Percentiles rank a stretch among this genome's conserved stretches.
Conservation (phyloP, 2,797 vertebrate genomes). For the Babyrousa celebensis region DNA sequence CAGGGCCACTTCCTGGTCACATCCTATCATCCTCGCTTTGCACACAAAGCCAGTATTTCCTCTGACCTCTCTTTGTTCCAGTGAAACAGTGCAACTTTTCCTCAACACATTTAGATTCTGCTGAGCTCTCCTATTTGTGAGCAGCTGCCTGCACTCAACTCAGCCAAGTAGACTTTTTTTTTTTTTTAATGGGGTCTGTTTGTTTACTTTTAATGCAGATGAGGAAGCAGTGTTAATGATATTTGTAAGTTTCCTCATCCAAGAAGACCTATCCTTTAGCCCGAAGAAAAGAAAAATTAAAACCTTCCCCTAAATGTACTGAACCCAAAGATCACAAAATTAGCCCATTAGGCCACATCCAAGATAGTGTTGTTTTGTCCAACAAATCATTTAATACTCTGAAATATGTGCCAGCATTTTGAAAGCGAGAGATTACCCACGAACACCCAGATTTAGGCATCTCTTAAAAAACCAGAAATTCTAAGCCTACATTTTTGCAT, state of each 20-base stretch:
- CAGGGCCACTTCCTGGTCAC: background rate
- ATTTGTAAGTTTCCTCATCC: background rate
- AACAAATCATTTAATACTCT: background rate
- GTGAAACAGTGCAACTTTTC: background rate
- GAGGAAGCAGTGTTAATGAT: background rate
- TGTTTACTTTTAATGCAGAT: conserved; percentile 5
- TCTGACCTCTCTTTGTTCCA: background rate
- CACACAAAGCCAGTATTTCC: background rate
- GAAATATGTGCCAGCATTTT: conserved; percentile 26
- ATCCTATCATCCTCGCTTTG: background rate
- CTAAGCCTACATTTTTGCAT: background rate
- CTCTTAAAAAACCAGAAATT: conserved; percentile 9
- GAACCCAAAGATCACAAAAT: background rate
- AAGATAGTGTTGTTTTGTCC: background rate
- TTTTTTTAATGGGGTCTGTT: background rate
- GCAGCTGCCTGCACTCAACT: background rate
- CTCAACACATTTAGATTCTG: background rate
- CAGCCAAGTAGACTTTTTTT: background rate
- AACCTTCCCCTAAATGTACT: background rate
- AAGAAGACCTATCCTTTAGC: background rate
- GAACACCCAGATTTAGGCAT: background rate
- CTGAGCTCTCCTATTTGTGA: background rate
- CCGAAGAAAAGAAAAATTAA: background rate
- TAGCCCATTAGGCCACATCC: background rate
- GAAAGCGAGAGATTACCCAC: background rate